Conservation (phyloP, 2,113 vertebrate species). For the Brevimyrus niger region DNA sequence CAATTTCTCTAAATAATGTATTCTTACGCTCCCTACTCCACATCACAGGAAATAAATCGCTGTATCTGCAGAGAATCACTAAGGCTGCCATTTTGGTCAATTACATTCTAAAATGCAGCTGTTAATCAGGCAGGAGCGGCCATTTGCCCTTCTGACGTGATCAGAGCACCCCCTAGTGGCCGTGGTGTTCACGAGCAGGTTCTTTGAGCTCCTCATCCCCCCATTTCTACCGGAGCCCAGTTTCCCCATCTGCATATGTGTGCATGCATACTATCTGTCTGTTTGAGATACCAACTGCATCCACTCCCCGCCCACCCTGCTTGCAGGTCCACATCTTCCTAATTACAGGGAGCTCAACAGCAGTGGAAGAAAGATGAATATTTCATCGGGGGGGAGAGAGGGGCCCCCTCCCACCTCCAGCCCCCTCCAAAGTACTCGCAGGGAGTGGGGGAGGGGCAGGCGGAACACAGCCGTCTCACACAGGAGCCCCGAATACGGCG, state of each 20-base stretch:
- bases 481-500: conserved; percentile 28
- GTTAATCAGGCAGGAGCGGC: conserved; percentile 16
- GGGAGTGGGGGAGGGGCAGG: conserved; percentile 18
- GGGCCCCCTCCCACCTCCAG: conserved; percentile 17
- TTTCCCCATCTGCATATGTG: conserved; percentile 9
- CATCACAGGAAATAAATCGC: conserved; percentile 35
- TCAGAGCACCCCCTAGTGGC: conserved; percentile 36
- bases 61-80: conserved; percentile 31
- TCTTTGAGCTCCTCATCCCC: not conserved
- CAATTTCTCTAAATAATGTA: conserved; percentile 36
- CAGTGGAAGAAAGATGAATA: conserved; percentile 57
- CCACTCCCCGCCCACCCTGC: not conserved
- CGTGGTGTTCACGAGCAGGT: conserved; percentile 11
- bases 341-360: conserved; percentile 41
- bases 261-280: conserved; percentile 8
- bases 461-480: conserved; percentile 46
- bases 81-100: conserved; percentile 34
- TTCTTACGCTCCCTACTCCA: conserved; percentile 26
- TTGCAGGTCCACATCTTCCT: conserved; percentile 42
- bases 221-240: not conserved
- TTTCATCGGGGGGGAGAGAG: conserved; percentile 51
- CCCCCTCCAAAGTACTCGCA: conserved; percentile 47
- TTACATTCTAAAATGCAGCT: conserved; percentile 45
- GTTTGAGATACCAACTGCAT: conserved; percentile 13
- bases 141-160: conserved; percentile 25